Conservation (phyloP, 2,797 vertebrate species). For the Acanthiza pusilla region DNA sequence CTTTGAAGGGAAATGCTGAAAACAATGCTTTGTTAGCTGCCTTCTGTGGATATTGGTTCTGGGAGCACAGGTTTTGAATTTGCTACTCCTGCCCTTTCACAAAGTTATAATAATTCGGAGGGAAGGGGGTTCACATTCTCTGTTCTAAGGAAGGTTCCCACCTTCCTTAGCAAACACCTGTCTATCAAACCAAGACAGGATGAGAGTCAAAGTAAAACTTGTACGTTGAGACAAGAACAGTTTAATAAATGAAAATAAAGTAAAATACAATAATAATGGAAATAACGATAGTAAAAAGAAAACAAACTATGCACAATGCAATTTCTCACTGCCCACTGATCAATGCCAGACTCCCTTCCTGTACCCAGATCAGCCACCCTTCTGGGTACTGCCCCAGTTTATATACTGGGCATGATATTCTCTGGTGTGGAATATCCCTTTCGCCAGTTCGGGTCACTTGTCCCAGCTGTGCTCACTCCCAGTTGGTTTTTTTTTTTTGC, state of each 20-base stretch:
- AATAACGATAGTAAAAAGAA: neutral
- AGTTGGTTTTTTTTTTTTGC: too few species aligned
- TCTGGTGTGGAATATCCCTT: too few species aligned
- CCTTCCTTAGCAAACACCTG: too few species aligned
- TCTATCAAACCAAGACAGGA: too few species aligned
- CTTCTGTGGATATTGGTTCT: neutral
- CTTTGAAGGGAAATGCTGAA: neutral
- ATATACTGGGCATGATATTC: too few species aligned
- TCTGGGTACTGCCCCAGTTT: neutral
- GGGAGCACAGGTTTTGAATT: neutral
- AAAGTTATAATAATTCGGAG: too few species aligned
- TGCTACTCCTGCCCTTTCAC: neutral
- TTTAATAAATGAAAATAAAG: neutral
- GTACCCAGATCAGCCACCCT: accelerated
- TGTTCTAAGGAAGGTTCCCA: too few species aligned
- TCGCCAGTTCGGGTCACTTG: too few species aligned
- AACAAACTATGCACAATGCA: neutral
- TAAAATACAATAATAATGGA: neutral
- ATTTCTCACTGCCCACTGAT: neutral
- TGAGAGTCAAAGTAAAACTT: neutral
- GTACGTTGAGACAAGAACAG: neutral
- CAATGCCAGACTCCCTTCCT: neutral
- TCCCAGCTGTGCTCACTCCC: too few species aligned
- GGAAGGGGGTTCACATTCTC: too few species aligned
- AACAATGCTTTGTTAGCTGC: neutral